Base-by-base conservation (phyloP, 30 jellyfish, hydroid and myxozoan genomes). In the Cassiopea andromeda region DNA sequence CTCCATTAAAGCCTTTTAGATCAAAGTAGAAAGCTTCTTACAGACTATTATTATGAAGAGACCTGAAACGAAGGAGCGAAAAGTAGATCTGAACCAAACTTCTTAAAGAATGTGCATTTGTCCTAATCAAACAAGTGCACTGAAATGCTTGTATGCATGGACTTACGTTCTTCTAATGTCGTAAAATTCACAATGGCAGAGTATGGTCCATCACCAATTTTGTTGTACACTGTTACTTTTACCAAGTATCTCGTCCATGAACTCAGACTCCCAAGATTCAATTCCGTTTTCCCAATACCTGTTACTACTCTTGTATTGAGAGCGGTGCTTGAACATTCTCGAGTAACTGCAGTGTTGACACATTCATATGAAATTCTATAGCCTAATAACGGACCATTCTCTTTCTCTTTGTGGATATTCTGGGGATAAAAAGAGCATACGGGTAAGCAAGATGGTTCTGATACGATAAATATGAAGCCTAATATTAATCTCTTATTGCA, bases 241-340 rank as follows among this genome's bases (percentile, higher is more conserved):
- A 90, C 81, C n/a, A 19, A 60, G 60, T 81, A 90, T 47, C 45
- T 73, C 12, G 92, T 90, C 97, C 97, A 90, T 18, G 97, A 90
- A 47, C n/a, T 44, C 54, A 90, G 58, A 15, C 44, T 46, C 14
- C 46, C 8, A 10, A 90, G 76, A n/a, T 7, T 10, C 44, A 90
- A 60, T 15, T 54, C 78, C 48, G 60, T 45, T 64, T 15, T 66
- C 45, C 54, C 78, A 66, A n/a, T 16, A 19, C 89, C 92, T 1
- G 79, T 0, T 10, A 81, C 78, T 2, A 45, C 61, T 50, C 43
- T 88, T 16, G 84, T 46, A 48, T 80, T 27, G n/a, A 18, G 61
- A 6, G 80, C 0, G 27, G 0, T 1, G 38, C 38, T 17, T 27
- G 79, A 44, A 46, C 97, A 90, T 17, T n/a, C n/a, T 19, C 97